These are phyloP conservation scores for Drosophila macrothrix DNA, from an alignment of 2,888 invertebrate genomes.

Conservation along the genomic window DNA sequence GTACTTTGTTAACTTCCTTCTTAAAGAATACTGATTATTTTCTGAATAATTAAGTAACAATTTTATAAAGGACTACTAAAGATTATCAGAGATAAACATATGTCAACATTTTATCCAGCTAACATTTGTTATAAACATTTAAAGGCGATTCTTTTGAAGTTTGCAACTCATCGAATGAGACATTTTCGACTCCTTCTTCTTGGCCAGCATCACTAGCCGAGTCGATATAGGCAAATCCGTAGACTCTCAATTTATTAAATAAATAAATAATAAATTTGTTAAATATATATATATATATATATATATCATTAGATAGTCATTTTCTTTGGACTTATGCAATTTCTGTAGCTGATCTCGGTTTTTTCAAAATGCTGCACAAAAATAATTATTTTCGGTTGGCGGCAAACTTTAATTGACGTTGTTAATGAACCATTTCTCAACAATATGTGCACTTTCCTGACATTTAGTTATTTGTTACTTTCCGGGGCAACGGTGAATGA, in stretches of 20 bases:
- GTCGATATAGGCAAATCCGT: not conserved
- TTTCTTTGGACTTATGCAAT: not conserved
- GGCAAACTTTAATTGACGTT: conserved; percentile 57
- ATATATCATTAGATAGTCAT: not conserved
- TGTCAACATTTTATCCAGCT: not conserved
- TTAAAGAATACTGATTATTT: not conserved
- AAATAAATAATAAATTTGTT: not conserved
- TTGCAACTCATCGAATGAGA: too few species aligned
- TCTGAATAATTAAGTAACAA: not conserved
- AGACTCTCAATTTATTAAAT: too few species aligned
- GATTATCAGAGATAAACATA: not conserved
- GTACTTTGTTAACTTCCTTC: not conserved
- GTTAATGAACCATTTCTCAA: conserved; percentile 67
- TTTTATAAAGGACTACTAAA: not conserved
- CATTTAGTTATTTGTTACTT: conserved; percentile 53
- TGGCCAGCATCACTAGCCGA: not conserved
- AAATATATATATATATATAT: not conserved
- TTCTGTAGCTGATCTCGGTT: not conserved
- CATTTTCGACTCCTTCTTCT: not conserved
- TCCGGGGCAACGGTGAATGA: conserved; percentile 15
- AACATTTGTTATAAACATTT: not conserved
- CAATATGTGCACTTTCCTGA: conserved; percentile 75
- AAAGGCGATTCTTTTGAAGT: not conserved
- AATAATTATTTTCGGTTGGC: conserved; percentile 16
- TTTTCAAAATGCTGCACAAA: not conserved